These are phyloP conservation scores for Hormaphis cornu DNA, from an alignment of 1,140 invertebrate species.

Conservation along the genomic window DNA sequence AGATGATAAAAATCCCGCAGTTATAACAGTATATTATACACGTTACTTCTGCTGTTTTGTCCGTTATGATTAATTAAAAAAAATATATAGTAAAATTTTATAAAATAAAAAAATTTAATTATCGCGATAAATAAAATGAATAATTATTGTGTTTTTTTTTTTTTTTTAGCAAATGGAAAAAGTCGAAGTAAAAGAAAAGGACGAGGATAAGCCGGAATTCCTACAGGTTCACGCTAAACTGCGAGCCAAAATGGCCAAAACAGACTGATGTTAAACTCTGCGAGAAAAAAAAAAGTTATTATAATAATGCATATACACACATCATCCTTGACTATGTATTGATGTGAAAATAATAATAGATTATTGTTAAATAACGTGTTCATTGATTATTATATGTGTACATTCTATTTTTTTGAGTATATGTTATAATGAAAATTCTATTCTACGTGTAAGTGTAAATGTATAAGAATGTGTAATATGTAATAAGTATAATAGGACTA, in stretches of 20 bases:
- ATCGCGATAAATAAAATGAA: not conserved
- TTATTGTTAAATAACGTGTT: constrained; percentile 21
- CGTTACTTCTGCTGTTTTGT: too few species aligned
- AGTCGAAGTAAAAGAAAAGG: constrained; percentile 4
- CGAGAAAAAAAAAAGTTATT: not conserved
- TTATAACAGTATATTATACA: too few species aligned
- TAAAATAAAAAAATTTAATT: not conserved
- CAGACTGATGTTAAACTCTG: constrained; percentile 23
- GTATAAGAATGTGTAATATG: not conserved
- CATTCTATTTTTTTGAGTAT: constrained; percentile 29
- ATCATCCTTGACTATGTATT: too few species aligned
- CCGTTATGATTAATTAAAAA: too few species aligned
- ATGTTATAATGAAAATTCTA: constrained; percentile 10
- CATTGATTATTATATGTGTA: constrained; percentile 28
- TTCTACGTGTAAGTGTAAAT: not conserved
- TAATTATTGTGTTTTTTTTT: not conserved
- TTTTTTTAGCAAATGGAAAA: constrained; percentile 28
- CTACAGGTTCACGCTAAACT: constrained; percentile 45
- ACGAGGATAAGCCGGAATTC: constrained; percentile 42
- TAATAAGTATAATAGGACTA: not conserved
- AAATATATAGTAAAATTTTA: too few species aligned
- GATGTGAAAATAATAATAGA: not conserved
- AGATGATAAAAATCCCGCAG: too few species aligned
- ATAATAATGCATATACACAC: not conserved
- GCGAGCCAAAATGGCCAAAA: constrained; percentile 41